phyloP scores from a whole-genome alignment of 2,797 vertebrate genomes.

The Taenioides sp. region DNA sequence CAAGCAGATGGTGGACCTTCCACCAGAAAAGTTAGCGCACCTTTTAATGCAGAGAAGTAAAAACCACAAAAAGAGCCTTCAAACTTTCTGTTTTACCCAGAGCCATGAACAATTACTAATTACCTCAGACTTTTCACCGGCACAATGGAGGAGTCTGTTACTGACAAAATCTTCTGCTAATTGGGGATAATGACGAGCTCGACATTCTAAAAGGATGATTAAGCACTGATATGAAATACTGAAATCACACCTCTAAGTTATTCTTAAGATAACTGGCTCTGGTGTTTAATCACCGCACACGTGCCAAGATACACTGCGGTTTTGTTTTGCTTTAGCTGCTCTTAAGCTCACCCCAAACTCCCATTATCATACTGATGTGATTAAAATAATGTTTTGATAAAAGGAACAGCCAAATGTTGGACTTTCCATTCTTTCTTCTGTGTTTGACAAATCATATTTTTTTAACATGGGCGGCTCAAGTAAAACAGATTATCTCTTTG shows the following conservation, averaged over 20 bases:
- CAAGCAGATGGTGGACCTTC: too few species aligned
- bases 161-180: slow-evolving; percentile 34
- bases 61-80: neutral
- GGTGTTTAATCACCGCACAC: slow-evolving; percentile 38
- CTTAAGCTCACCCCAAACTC: slow-evolving; percentile 27
- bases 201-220: slow-evolving; percentile 19
- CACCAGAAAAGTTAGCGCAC: too few species aligned
- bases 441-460: slow-evolving; percentile 12
- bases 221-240: slow-evolving; percentile 20
- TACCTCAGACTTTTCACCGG: slow-evolving; percentile 42
- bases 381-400: slow-evolving; percentile 42
- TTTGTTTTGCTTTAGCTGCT: slow-evolving; percentile 37
- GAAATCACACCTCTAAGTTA: slow-evolving; percentile 45
- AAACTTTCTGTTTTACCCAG: neutral
- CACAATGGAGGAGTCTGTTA: slow-evolving; percentile 38
- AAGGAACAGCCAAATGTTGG: slow-evolving; percentile 25
- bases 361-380: slow-evolving; percentile 42
- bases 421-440: slow-evolving; percentile 28
- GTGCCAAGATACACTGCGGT: slow-evolving; percentile 43
- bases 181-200: slow-evolving; percentile 41
- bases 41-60: too few species aligned
- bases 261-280: slow-evolving; percentile 47
- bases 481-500: neutral
- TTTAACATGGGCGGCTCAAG: neutral
- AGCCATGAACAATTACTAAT: slow-evolving; percentile 25